Base-by-base conservation (phyloP, 2,113 vertebrate genomes). In the Uria aalge region DNA sequence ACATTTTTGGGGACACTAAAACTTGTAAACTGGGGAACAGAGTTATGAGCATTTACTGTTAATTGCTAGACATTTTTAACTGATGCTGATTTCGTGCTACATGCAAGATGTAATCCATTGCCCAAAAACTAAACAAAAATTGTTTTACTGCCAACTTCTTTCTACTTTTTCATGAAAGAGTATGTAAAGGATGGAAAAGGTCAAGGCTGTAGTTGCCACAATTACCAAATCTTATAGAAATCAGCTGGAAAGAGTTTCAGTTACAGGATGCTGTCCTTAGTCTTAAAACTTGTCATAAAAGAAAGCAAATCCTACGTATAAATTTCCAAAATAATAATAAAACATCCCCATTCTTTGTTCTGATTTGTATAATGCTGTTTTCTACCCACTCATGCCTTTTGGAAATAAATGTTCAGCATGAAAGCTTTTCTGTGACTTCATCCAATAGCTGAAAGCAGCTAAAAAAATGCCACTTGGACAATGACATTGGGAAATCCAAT, bases 401-500 rank as follows among this genome's bases (percentile, higher is more conserved):
- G 19, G 29, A 85, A 78, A 32, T 4, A 72, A 88, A 62, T 60
- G 38, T 17, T 94, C 30, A 55, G 6, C 0, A 0, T 57, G 8
- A 91, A 87, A 92, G 19, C 4, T 59, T 85, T 88, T 53, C 22
- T 43, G 40, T 75, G 20, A 72, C 27, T 73, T 81, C 26, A 72
- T 68, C 10, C 30, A 53, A 18, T 17, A 38, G 1, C 48, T 85
- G 38, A 95, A 85, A 90, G 11, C 5, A 55, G 30, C 9, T 64
- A 73, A 93, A 95, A 96, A 94, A 82, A 43, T 24, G 15, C 13
- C 18, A 60, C 60, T 93, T 85, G 8, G 40, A 68, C 73, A 82
- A 75, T 60, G 81, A 75, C 27, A 72, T 15, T 43, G 34, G 57
- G 71, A 94, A 88, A 90, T 57, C 50, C 50, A 93, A 80, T 90